Evolutionary conservation across 2,888 invertebrate genomes (phyloP), one percentile per base, ranked within the genome.

Genomic region (Parnassius apollo): DNA sequence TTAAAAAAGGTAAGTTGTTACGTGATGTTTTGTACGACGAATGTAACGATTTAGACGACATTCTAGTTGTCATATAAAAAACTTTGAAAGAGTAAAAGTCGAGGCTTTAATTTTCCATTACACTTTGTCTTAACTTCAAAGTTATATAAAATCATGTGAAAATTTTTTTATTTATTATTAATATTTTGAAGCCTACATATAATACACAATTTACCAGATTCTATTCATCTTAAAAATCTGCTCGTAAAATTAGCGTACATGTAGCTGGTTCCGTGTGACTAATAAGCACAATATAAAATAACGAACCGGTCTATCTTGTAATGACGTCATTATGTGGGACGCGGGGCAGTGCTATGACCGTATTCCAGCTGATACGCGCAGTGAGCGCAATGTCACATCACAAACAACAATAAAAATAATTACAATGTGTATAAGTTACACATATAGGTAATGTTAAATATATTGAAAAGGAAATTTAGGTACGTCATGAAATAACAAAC

Each of bases 321-420:
- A 66, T 82, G 81, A 80, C 82, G 82, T 82, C 80, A 83, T 53
- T 66, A 54, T 62, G 77, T 78, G 71, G 77, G 79, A 65, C 62
- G 70, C 56, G 61, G 42, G 42, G 13, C 18, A 10, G n/a, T 51
- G 60, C n/a, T 65, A 53, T 68, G 62, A 65, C 67, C 65, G 60
- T 60, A 46, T 58, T 61, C 45, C 49, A 42, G 13, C 56, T 35
- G 49, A 22, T 44, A 25, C 52, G 45, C n/a, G n/a, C 52, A 9
- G 45, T 50, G 57, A 49, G 18, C 42, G 49, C 50, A 59, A 57
- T 60, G 60, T 62, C 64, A 62, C 48, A 49, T 53, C 9, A 42
- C 46, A 25, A 46, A 57, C 22, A 46, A 56, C 57, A 42, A 1
- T 49, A 8, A 13, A 8, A 49, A 49, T 49, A 9, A 49, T 49